Conservation (phyloP, 2,888 invertebrate species). For the Drosophila mayaguana region DNA sequence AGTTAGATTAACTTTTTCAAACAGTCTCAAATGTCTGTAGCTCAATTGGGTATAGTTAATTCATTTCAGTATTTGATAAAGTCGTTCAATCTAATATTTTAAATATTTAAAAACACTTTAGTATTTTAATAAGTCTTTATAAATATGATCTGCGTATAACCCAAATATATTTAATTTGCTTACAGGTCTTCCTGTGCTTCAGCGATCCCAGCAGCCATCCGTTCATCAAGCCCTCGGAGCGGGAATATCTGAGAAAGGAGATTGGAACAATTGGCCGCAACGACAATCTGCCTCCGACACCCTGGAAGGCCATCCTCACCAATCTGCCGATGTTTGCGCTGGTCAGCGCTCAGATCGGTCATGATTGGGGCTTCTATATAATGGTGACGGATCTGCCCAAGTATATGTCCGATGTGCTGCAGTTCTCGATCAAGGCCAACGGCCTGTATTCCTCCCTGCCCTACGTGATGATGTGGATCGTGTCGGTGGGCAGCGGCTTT, state of each 20-base stretch:
- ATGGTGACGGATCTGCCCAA: conserved; percentile 89
- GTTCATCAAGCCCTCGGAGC: conserved; percentile 90
- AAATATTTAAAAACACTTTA: neutral
- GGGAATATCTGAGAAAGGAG: conserved; percentile 88
- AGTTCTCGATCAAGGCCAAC: conserved; percentile 87
- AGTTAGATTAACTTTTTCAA: too few relatives aligned
- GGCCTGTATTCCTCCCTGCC: conserved; percentile 88
- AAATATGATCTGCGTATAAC: neutral
- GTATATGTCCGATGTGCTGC: conserved; percentile 88
- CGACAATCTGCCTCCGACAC: conserved; percentile 87
- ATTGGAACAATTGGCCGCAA: conserved; percentile 87
- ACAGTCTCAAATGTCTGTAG: too few relatives aligned
- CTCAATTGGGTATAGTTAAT: neutral
- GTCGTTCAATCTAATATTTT: neutral
- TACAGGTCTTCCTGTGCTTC: conserved; percentile 87
- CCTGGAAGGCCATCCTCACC: conserved; percentile 90
- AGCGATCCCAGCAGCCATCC: conserved; percentile 91
- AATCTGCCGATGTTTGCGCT: conserved; percentile 91
- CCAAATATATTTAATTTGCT: neutral
- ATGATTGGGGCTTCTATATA: conserved; percentile 89
- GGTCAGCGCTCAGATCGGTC: conserved; percentile 90
- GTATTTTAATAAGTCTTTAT: neutral
- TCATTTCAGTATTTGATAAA: neutral
- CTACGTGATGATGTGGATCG: conserved; percentile 88
- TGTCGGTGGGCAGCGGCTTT: conserved; percentile 88